Conservation (phyloP, 2,888 invertebrate genomes). For the Antheraea yamamai region DNA sequence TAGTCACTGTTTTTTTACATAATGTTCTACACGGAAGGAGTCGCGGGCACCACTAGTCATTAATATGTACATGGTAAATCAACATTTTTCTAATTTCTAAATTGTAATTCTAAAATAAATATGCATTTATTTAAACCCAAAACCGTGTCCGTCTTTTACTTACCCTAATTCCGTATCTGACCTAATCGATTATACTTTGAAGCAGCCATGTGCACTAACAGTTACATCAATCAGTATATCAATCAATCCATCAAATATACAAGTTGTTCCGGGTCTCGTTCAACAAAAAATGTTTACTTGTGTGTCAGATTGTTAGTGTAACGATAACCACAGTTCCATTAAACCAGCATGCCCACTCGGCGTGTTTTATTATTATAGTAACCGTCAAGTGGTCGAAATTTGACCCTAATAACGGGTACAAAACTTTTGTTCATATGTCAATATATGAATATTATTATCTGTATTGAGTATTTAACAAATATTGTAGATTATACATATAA, state of each 20-base stretch:
- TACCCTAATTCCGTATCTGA: slow-evolving; percentile 7
- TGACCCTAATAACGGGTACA: too few species aligned
- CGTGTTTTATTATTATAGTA: neutral
- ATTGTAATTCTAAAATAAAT: neutral
- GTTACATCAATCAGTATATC: slow-evolving; percentile 15
- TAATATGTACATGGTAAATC: too few species aligned
- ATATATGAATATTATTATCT: too few species aligned
- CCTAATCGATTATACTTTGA: slow-evolving; percentile 1
- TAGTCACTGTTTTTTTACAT: too few species aligned
- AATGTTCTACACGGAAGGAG: too few species aligned
- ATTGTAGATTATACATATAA: too few species aligned
- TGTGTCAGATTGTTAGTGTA: slow-evolving; percentile 12
- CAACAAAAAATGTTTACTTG: slow-evolving; percentile 6
- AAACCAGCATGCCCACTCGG: neutral
- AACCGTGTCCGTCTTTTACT: neutral
- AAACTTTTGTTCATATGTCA: too few species aligned
- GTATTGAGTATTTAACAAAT: too few species aligned
- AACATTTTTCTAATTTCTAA: too few species aligned
- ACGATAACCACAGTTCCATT: neutral
- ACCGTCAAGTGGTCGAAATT: too few species aligned
- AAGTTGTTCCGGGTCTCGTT: slow-evolving; percentile 14
- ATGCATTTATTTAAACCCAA: neutral
- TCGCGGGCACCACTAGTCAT: too few species aligned
- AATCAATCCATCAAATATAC: slow-evolving; percentile 13
- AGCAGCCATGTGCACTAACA: slow-evolving; percentile 8